These are phyloP conservation scores for Halictus rubicundus DNA, from an alignment of 1,140 invertebrate genomes.

Conservation along the genomic window DNA sequence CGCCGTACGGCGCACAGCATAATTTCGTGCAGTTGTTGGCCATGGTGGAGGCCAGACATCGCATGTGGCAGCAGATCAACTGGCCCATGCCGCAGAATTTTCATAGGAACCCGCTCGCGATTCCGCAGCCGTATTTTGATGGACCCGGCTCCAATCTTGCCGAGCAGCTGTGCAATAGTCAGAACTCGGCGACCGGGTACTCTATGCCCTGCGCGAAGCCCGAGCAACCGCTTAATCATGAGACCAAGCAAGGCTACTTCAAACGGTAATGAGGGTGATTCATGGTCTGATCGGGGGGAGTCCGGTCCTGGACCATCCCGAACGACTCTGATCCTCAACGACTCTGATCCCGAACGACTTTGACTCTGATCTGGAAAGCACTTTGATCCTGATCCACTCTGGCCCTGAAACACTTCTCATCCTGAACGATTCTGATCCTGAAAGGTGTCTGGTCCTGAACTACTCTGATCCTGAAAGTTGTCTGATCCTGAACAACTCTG, in stretches of 20 bases:
- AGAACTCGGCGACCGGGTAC: conserved; percentile 72
- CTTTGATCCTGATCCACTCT: too few relatives aligned
- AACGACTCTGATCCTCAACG: too few relatives aligned
- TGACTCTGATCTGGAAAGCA: too few relatives aligned
- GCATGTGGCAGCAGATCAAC: conserved; percentile 80
- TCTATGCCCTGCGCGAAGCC: conserved; percentile 77
- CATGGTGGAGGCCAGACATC: conserved; percentile 78
- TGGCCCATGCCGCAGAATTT: conserved; percentile 75
- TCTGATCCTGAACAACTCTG: too few relatives aligned
- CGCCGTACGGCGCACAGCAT: conserved; percentile 71
- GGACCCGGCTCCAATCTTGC: conserved; percentile 65
- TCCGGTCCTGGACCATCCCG: too few relatives aligned
- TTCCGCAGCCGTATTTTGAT: conserved; percentile 77
- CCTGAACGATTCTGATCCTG: too few relatives aligned
- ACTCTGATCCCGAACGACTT: too few relatives aligned
- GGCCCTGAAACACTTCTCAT: too few relatives aligned
- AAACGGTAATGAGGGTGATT: conserved; percentile 71
- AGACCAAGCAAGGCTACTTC: conserved; percentile 73
- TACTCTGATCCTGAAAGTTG: too few relatives aligned
- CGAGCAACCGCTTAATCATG: conserved; percentile 74
- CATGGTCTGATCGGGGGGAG: too few relatives aligned
- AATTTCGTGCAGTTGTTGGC: conserved; percentile 78
- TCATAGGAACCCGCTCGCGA: conserved; percentile 69
- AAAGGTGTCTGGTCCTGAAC: too few relatives aligned
- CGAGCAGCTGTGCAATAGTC: conserved; percentile 73